Conservation (phyloP, 2,888 invertebrate species). For the Erebia ligea region DNA sequence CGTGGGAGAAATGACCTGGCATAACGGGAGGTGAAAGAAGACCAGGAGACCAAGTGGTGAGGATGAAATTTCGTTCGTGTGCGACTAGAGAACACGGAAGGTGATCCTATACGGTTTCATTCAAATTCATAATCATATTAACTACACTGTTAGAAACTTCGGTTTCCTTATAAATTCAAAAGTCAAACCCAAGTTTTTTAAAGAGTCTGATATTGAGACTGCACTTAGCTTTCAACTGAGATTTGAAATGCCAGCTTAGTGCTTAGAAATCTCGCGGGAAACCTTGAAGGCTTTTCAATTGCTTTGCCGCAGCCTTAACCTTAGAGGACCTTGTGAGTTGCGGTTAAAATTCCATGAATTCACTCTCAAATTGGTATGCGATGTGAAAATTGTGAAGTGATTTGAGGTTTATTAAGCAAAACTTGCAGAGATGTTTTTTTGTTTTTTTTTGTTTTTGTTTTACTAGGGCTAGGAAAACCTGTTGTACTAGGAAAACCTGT, state of each 20-base stretch:
- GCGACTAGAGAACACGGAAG: too few species aligned
- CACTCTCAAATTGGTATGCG: neutral
- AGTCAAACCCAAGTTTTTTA: too few species aligned
- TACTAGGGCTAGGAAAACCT: too few species aligned
- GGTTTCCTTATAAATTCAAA: too few species aligned
- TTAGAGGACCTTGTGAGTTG: neutral
- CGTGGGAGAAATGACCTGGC: too few species aligned
- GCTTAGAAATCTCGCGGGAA: neutral
- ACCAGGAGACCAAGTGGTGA: too few species aligned
- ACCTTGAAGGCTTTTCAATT: neutral
- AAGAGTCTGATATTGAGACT: neutral
- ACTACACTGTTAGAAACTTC: too few species aligned
- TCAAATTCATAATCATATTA: neutral
- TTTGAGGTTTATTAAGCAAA: neutral
- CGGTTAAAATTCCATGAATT: neutral
- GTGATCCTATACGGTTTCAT: too few species aligned
- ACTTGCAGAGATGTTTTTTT: neutral
- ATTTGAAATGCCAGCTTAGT: neutral
- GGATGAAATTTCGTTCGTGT: too few species aligned
- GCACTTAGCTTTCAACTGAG: constrained; percentile 1
- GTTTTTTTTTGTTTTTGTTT: too few species aligned
- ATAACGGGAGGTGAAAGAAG: too few species aligned
- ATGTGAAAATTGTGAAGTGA: neutral
- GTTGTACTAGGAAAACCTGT: too few species aligned
- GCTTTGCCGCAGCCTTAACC: neutral